A percentile compares a stretch with the other conserved stretches of the same genome.
Conservation (phyloP, 2,113 vertebrate species). For the Platysternon megacephalum region DNA sequence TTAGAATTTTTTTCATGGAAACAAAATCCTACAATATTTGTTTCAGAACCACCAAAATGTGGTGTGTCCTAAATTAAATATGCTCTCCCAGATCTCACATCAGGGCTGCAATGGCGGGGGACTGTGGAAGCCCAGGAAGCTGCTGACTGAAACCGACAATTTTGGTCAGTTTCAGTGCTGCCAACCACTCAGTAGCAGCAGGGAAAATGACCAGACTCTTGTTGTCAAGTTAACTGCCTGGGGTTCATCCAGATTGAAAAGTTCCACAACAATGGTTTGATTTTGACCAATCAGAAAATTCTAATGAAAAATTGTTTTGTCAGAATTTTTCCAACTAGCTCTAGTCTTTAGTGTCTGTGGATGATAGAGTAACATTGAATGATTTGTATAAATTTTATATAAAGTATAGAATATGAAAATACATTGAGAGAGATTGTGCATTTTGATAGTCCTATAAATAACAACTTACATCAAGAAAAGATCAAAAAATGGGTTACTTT, state of each 20-base stretch:
- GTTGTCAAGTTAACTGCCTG: not conserved
- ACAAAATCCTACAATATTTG: not conserved
- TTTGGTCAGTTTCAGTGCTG: no score
- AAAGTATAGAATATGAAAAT: not conserved
- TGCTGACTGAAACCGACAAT: not conserved
- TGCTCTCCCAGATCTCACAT: not conserved
- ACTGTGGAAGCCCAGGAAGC: not conserved
- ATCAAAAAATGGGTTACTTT: not conserved
- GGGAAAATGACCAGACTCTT: not conserved
- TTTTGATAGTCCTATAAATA: not conserved
- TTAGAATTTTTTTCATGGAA: not conserved
- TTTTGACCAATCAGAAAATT: no score
- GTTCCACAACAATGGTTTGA: no score
- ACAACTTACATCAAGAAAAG: not conserved
- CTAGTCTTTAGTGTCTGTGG: no score
- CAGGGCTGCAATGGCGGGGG: not conserved
- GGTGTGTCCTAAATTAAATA: not conserved
- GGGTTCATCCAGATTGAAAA: no score
- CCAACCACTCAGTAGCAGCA: no score
- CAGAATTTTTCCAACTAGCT: not conserved
- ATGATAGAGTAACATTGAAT: not conserved
- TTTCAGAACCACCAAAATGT: not conserved
- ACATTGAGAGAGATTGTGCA: not conserved
- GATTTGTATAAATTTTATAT: not conserved
- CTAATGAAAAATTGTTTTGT: not conserved